Percentiles rank a stretch among this genome's conserved stretches.
Conservation (phyloP, 2,888 invertebrate species). For the Diarsia brunnea region DNA sequence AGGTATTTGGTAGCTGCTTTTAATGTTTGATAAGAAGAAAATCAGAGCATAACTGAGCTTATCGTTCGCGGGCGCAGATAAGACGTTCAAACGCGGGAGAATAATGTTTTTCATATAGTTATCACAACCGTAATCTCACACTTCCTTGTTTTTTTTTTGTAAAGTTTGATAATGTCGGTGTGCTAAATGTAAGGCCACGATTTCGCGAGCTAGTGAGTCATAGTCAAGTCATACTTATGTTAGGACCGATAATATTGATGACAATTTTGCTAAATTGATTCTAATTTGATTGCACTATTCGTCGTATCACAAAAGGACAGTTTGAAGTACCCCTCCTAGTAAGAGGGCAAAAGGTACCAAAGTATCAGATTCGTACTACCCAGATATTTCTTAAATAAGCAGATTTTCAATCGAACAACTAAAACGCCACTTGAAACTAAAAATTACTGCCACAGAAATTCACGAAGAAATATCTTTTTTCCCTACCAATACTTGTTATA, state of each 20-base stretch:
- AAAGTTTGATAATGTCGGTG: slow-evolving; percentile 25
- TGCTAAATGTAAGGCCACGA: slow-evolving; percentile 36
- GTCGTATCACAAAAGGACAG: not conserved
- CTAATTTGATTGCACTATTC: not conserved
- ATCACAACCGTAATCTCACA: slow-evolving; percentile 40
- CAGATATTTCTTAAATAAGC: not conserved
- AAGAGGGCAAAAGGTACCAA: too few relatives aligned
- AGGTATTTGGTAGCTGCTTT: slow-evolving; percentile 22
- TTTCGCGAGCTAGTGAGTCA: slow-evolving; percentile 27
- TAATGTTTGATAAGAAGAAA: slow-evolving; percentile 55
- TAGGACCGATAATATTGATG: slow-evolving; percentile 10
- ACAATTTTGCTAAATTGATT: slow-evolving; percentile 29
- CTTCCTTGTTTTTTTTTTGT: slow-evolving; percentile 50
- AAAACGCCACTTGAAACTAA: not conserved
- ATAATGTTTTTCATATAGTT: slow-evolving; percentile 49
- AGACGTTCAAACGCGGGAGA: slow-evolving; percentile 49
- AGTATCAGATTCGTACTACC: not conserved
- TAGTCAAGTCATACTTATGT: not conserved
- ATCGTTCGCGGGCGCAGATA: slow-evolving; percentile 57
- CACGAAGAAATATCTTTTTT: too few relatives aligned
- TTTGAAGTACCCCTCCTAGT: slow-evolving; percentile 4
- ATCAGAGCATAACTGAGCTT: slow-evolving; percentile 59
- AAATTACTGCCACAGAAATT: not conserved
- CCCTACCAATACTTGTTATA: too few relatives aligned
- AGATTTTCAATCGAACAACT: not conserved